phyloP scores from a whole-genome alignment of 1,140 invertebrate genomes.

The Dendroctonus valens region DNA sequence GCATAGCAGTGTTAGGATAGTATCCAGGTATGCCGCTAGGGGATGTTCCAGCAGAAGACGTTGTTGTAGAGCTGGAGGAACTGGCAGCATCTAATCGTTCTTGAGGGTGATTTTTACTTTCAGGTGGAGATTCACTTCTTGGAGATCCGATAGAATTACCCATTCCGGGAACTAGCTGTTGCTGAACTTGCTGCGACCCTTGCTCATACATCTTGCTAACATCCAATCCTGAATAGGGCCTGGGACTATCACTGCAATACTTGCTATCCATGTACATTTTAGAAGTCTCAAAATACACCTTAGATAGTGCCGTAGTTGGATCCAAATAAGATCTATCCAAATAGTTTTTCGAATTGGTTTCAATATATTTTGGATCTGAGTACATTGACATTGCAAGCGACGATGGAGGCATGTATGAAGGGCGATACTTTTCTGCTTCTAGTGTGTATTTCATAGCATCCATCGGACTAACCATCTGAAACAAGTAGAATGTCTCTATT shows the following conservation, averaged over 20 bases:
- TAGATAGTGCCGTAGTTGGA: slow-evolving; percentile 67
- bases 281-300: slow-evolving; percentile 73
- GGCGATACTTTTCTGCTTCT: slow-evolving; percentile 72
- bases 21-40: slow-evolving; percentile 63
- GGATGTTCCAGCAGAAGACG: slow-evolving; percentile 63
- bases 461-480: slow-evolving; percentile 70
- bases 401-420: slow-evolving; percentile 64
- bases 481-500: slow-evolving; percentile 15
- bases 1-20: slow-evolving; percentile 57
- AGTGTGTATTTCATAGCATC: slow-evolving; percentile 77
- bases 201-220: slow-evolving; percentile 66
- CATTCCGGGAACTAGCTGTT: slow-evolving; percentile 30
- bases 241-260: slow-evolving; percentile 45
- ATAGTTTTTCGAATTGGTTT: slow-evolving; percentile 64
- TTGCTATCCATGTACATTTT: slow-evolving; percentile 79
- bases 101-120: slow-evolving; percentile 49
- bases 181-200: slow-evolving; percentile 50
- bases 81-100: slow-evolving; percentile 58
- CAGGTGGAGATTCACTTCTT: slow-evolving; percentile 61
- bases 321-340: slow-evolving; percentile 64
- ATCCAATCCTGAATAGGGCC: slow-evolving; percentile 57
- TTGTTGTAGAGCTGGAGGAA: slow-evolving; percentile 55
- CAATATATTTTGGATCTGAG: slow-evolving; percentile 64
- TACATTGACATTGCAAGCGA: slow-evolving; percentile 68
- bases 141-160: slow-evolving; percentile 52